Conservation (phyloP, 2,888 invertebrate genomes). For the Phymatocera aterrima region DNA sequence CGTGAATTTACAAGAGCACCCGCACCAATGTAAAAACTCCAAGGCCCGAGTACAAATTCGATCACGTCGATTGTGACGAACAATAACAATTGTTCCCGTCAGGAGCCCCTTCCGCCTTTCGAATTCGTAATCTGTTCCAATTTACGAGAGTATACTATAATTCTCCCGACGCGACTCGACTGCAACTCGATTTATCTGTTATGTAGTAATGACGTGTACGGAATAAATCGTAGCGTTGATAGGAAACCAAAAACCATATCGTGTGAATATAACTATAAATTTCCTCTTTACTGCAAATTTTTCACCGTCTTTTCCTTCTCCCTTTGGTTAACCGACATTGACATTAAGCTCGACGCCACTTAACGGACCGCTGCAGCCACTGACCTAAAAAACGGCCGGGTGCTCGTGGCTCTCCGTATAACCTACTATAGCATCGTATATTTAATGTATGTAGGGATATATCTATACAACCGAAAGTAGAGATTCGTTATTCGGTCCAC, state of each 20-base stretch:
- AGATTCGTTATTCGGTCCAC: slow-evolving; percentile 33
- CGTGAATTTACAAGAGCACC: background rate
- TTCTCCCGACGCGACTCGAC: background rate
- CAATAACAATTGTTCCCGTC: slow-evolving; percentile 13
- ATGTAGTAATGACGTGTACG: too few relatives aligned
- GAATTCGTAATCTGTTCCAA: background rate
- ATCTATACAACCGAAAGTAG: slow-evolving; percentile 2
- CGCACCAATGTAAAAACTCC: background rate
- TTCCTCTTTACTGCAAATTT: background rate
- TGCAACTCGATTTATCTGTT: too few relatives aligned
- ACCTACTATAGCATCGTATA: background rate
- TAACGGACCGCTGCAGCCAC: slow-evolving; percentile 34
- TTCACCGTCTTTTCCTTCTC: slow-evolving; percentile 9
- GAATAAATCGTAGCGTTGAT: background rate
- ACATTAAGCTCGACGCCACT: slow-evolving; percentile 37
- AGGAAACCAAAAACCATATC: background rate
- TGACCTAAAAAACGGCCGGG: slow-evolving; percentile 32
- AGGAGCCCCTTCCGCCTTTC: background rate
- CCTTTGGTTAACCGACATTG: slow-evolving; percentile 38
- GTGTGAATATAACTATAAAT: background rate
- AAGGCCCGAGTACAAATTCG: slow-evolving; percentile 6
- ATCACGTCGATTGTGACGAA: slow-evolving; percentile 11
- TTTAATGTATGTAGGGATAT: background rate
- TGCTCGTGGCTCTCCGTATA: background rate
- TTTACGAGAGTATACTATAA: background rate